These are phyloP conservation scores for Odocoileus hemionus DNA, from an alignment of 2,113 vertebrate species.

Conservation along the genomic window DNA sequence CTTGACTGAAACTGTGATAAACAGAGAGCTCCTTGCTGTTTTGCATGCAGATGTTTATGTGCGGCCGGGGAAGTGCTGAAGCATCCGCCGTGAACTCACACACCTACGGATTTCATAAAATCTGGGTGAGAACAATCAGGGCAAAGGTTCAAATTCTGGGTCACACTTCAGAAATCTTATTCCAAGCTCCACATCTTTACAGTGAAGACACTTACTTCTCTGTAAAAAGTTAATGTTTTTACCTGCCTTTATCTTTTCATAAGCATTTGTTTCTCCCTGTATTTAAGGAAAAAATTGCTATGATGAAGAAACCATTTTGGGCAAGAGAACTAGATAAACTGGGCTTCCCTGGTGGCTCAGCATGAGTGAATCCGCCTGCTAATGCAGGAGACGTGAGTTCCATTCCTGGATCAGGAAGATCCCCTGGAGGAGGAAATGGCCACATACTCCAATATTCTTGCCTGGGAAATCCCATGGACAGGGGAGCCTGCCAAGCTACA, in stretches of 20 bases:
- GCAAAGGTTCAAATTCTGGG: constrained; percentile 26
- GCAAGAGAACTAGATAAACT: too few relatives aligned
- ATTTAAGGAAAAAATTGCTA: background rate
- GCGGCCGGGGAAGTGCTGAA: constrained; percentile 53
- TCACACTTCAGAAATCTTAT: constrained; percentile 14
- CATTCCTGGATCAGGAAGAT: background rate
- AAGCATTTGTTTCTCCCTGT: background rate
- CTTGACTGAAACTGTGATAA: constrained; percentile 69
- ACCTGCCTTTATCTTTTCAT: background rate
- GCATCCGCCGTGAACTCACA: constrained; percentile 1
- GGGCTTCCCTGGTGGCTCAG: background rate
- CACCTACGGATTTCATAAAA: constrained; percentile 55
- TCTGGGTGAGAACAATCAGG: constrained; percentile 17
- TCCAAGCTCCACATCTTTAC: background rate
- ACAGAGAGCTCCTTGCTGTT: constrained; percentile 53
- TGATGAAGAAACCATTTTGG: background rate
- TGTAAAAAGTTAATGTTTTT: background rate
- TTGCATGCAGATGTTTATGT: constrained; percentile 55
- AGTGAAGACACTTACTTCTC: background rate
- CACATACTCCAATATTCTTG: background rate
- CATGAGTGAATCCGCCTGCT: background rate
- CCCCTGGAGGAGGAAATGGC: background rate
- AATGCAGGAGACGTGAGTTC: background rate
- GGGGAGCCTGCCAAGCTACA: background rate
- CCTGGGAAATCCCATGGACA: background rate